Percentiles rank a stretch among this genome's conserved stretches.
phyloP scores from a whole-genome alignment of 2,797 vertebrate genomes.

The Girardinus metallicus region DNA sequence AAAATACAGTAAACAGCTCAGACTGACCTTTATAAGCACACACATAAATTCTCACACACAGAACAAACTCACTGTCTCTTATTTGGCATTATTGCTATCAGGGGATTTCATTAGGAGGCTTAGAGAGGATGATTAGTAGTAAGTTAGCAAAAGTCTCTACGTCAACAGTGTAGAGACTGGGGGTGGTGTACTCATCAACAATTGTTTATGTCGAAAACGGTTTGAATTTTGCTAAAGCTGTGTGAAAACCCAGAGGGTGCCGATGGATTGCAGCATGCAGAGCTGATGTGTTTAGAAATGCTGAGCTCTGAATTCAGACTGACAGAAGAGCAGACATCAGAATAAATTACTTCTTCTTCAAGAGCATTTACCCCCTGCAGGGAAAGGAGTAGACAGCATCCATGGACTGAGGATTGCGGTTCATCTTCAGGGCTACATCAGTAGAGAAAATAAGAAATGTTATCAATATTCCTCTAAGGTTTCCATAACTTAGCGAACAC shows the following conservation, averaged over 20 bases:
- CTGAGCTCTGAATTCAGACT: constrained; percentile 41
- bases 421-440: constrained; percentile 12
- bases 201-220: constrained; percentile 9
- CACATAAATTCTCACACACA: neutral
- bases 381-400: constrained; percentile 39
- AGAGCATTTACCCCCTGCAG: constrained; percentile 19
- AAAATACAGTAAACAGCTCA: constrained; percentile 24
- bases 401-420: constrained; percentile 14
- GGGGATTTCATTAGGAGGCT: constrained; percentile 44
- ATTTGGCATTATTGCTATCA: constrained; percentile 16
- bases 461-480: constrained; percentile 18
- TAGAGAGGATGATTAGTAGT: constrained; percentile 32
- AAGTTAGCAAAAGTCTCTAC: constrained; percentile 30
- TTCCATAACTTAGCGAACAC: neutral
- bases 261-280: constrained; percentile 1
- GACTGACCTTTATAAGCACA: constrained; percentile 15
- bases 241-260: neutral
- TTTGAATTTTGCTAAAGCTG: neutral
- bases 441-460: constrained; percentile 31
- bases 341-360: constrained; percentile 41
- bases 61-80: constrained; percentile 13
- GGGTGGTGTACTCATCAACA: neutral
- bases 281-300: constrained; percentile 30
- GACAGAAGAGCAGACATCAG: constrained; percentile 54
- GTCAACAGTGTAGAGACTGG: constrained; percentile 13